phyloP scores from a whole-genome alignment of 2,113 vertebrate genomes.

The Chloropsis cyanopogon region DNA sequence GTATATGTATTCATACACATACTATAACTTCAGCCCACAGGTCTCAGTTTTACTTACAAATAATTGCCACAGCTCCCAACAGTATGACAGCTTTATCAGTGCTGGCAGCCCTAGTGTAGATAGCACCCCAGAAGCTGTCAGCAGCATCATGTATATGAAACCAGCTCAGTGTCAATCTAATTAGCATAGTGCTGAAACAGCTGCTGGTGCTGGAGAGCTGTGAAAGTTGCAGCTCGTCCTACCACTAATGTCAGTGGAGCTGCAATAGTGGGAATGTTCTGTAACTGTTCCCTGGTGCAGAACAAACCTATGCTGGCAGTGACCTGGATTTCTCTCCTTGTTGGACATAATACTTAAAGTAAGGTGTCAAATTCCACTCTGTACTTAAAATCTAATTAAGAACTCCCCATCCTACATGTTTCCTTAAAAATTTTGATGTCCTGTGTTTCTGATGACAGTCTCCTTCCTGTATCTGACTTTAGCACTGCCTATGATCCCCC shows the following conservation, averaged over 20 bases:
- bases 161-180: conserved; percentile 58
- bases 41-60: conserved; percentile 12
- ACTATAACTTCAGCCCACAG: background rate
- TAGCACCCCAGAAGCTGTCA: conserved; percentile 37
- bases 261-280: conserved; percentile 33
- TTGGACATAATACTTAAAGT: background rate
- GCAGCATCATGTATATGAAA: conserved; percentile 28
- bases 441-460: background rate
- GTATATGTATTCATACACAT: background rate
- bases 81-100: conserved; percentile 27
- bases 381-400: background rate
- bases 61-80: background rate
- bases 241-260: conserved; percentile 1
- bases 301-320: background rate
- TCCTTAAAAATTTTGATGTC: background rate
- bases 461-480: background rate
- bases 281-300: background rate
- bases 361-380: background rate
- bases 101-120: background rate
- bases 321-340: conserved; percentile 3
- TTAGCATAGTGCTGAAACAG: conserved; percentile 53
- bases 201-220: conserved; percentile 44
- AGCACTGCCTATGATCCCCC: background rate
- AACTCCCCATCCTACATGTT: background rate
- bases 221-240: background rate